phyloP scores from a whole-genome alignment of 2,797 vertebrate genomes.

The Xerus rutilus region DNA sequence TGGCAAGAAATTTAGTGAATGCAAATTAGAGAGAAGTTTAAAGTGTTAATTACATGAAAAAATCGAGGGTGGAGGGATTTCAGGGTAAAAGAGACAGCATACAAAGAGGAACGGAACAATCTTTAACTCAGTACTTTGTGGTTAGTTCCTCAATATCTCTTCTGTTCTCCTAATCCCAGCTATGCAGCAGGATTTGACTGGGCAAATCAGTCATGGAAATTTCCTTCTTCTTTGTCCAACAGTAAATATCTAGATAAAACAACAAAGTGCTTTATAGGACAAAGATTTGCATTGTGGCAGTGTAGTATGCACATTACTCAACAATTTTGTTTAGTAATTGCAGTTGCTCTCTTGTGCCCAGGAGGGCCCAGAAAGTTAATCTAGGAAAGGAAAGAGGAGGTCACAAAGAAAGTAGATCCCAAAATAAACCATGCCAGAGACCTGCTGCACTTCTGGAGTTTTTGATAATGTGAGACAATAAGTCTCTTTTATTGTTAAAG shows the following conservation, averaged over 20 bases:
- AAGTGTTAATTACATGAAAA: not conserved
- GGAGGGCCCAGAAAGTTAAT: not conserved
- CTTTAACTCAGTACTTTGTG: not conserved
- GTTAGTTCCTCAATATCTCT: not conserved
- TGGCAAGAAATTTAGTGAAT: not conserved
- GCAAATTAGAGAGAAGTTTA: not conserved
- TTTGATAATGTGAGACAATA: not conserved
- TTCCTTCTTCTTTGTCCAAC: not conserved
- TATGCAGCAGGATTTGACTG: not conserved
- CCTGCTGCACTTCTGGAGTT: not conserved
- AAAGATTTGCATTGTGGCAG: not conserved
- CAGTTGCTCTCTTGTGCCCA: not conserved
- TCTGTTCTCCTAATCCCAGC: not conserved
- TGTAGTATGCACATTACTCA: not conserved
- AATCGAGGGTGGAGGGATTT: not conserved
- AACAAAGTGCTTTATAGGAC: not conserved
- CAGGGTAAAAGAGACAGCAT: not conserved
- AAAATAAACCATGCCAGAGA: not conserved
- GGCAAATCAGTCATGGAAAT: not conserved
- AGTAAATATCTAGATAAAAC: conserved; percentile 13
- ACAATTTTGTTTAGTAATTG: not conserved
- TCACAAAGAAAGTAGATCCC: not conserved
- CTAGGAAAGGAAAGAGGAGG: not conserved
- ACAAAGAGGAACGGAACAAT: not conserved
- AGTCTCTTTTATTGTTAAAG: not conserved